Evolutionary conservation across 2,797 vertebrate species (phyloP).

Genomic region (Clarias platycephalus): DNA sequence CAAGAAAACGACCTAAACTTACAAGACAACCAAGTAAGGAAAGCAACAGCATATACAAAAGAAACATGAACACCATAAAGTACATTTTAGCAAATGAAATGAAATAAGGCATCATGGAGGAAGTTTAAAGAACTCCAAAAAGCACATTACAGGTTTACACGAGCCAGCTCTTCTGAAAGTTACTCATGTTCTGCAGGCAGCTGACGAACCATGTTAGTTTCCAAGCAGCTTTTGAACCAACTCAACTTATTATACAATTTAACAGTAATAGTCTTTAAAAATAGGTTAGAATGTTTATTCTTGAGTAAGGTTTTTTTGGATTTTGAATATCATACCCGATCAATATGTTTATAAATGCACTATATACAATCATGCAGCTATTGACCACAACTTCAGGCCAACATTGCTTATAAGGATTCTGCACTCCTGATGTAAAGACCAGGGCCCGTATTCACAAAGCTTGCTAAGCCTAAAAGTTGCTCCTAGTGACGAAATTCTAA

Average conservation of each 20-base stretch:
- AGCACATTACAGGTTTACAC: background rate
- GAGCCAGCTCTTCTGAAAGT: background rate
- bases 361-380: background rate
- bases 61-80: background rate
- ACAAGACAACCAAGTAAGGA: no score
- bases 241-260: background rate
- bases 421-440: background rate
- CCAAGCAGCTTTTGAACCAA: background rate
- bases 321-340: no score
- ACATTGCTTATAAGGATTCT: background rate
- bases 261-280: background rate
- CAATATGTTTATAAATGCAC: background rate
- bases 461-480: no score
- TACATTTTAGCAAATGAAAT: background rate
- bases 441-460: no score
- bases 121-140: background rate
- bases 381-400: no score
- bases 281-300: background rate
- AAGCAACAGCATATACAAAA: background rate
- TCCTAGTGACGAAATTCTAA: no score
- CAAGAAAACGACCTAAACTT: no score
- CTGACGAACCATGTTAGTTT: background rate
- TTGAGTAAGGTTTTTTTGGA: background rate
- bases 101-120: background rate
- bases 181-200: background rate